These are phyloP conservation scores for Pteruthius melanotis DNA, from an alignment of 2,113 vertebrate genomes.

Conservation along the genomic window DNA sequence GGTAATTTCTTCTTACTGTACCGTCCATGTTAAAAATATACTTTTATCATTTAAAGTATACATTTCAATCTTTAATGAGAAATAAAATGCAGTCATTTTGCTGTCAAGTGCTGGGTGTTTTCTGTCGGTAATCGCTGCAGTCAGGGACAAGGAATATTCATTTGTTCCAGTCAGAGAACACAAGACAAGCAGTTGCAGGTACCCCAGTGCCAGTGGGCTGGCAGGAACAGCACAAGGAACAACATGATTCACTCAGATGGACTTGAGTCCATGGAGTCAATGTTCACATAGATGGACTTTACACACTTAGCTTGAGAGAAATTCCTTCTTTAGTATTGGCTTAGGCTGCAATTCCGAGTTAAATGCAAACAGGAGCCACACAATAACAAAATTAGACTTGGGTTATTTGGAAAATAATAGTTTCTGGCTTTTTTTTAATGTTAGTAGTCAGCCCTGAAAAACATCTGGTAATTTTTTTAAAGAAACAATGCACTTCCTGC, in stretches of 20 bases:
- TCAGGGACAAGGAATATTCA: neutral
- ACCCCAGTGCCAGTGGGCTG: neutral
- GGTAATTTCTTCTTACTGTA: neutral
- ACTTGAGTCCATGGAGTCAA: accelerated
- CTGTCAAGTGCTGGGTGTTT: neutral
- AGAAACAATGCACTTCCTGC: slow-evolving; percentile 59
- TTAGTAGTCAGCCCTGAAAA: slow-evolving; percentile 18
- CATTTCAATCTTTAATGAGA: neutral
- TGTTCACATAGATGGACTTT: neutral
- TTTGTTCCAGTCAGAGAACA: neutral
- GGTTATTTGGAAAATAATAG: slow-evolving; percentile 14
- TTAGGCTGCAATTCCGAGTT: neutral
- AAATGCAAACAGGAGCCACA: slow-evolving; percentile 52
- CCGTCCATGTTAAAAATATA: neutral
- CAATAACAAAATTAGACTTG: neutral
- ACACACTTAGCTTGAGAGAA: neutral
- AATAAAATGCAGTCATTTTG: slow-evolving; percentile 7
- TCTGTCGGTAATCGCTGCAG: neutral
- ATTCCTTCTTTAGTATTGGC: neutral
- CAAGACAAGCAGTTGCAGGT: neutral
- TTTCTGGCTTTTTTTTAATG: neutral
- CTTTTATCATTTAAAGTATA: neutral
- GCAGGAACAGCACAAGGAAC: neutral
- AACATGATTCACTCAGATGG: accelerated
- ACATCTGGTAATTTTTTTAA: slow-evolving; percentile 51